A percentile compares a stretch with the other conserved stretches of the same genome.
These are phyloP conservation scores for Cylloceria caligata DNA, from an alignment of 2,888 invertebrate genomes.

Conservation along the genomic window DNA sequence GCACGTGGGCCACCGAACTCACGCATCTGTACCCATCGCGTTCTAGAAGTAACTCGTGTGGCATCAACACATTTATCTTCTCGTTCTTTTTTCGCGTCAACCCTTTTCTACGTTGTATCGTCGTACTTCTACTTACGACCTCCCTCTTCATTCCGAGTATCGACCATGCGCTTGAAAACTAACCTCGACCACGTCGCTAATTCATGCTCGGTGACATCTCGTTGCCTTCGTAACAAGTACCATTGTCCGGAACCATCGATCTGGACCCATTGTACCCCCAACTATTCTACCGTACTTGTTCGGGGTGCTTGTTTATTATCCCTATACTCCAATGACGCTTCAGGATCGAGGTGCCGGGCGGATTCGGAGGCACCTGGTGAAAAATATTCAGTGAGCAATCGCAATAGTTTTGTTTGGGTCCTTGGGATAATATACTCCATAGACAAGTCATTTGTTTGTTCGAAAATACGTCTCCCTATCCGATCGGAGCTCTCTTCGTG, in stretches of 20 bases:
- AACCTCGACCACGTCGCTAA: conserved; percentile 78
- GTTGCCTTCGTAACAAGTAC: conserved; percentile 83
- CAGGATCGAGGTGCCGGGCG: conserved; percentile 58
- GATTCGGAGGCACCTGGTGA: conserved; percentile 76
- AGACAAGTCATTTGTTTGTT: conserved; percentile 74
- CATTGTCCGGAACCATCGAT: conserved; percentile 80
- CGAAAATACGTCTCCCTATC: conserved; percentile 73
- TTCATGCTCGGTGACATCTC: conserved; percentile 83
- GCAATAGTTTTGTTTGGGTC: conserved; percentile 51
- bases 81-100: conserved; percentile 48
- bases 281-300: conserved; percentile 3
- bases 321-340: conserved; percentile 58
- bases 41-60: conserved; percentile 55
- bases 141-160: conserved; percentile 67
- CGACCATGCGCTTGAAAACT: conserved; percentile 40
- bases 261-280: conserved; percentile 72
- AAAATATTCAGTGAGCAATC: conserved; percentile 79
- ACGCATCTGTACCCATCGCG: conserved; percentile 76
- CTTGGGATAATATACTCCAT: conserved; percentile 43
- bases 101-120: conserved; percentile 52
- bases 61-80: conserved; percentile 40
- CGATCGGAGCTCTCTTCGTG: conserved; percentile 1
- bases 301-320: conserved; percentile 6
- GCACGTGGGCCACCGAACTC: conserved; percentile 61
- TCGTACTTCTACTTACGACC: conserved; percentile 33